Evolutionary conservation across 2,888 invertebrate genomes (phyloP), one percentile per base, ranked within the genome.

Genomic region (Bursaphelenchus okinawaensis): DNA sequence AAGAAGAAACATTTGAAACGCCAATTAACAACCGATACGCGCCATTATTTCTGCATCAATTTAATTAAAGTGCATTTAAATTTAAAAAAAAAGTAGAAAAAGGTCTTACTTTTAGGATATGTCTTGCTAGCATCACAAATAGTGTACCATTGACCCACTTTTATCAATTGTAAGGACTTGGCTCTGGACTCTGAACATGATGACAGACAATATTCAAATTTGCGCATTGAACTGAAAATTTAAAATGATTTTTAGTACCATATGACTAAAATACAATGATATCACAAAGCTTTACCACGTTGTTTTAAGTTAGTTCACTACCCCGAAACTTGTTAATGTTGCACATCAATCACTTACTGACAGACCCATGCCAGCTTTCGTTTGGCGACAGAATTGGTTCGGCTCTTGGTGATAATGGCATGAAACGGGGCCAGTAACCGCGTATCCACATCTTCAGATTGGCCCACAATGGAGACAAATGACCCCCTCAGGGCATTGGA

Each of bases 311-410:
- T 40, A 40, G 16, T 19, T 16, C 16, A 40, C 19, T 40, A 16
- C 16, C 50, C 19, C 50, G 50, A 40, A 40, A n/a, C n/a, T n/a
- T n/a, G n/a, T n/a, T n/a, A n/a, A n/a, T n/a, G n/a, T n/a, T 16
- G 27, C 24, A 59, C n/a, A n/a, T n/a, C n/a, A n/a, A n/a, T n/a
- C n/a, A 68, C 71, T 40, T 51, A 71, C 71, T 52, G 61, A 58
- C 71, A 71, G 40, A 65, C 60, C 70, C 70, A 71, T 40, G 65
- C 50, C 55, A 72, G 55, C 55, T 71, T 62, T 52, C 65, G 52
- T 23, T 63, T 52, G 55, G 64, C 68, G 16, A 54, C 65, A 16
- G 29, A n/a, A 24, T 57, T 64, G 20, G 54, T 71, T 40, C 58
- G 29, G 56, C 63, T 62, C 51, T 69, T 68, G 59, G 60, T 65